Percentiles rank a stretch among this genome's conserved stretches.
Conservation (phyloP, 2,888 invertebrate genomes). For the Cataglyphis livida region DNA sequence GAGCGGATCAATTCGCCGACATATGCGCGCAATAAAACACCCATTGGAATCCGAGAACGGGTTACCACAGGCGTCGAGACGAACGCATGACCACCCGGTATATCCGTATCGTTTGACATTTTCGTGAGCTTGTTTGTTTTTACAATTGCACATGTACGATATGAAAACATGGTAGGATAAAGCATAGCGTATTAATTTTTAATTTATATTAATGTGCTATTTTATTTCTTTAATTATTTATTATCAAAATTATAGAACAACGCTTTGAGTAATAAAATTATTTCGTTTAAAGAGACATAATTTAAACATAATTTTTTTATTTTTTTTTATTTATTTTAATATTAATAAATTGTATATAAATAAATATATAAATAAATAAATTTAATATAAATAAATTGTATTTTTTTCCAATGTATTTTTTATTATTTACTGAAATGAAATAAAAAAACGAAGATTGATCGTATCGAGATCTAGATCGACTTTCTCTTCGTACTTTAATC, state of each 20-base stretch:
- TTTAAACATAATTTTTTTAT: not conserved
- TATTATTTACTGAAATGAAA: not conserved
- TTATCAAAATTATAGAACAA: not conserved
- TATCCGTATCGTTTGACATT: slow-evolving; percentile 21
- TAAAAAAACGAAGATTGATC: not conserved
- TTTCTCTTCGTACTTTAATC: slow-evolving; percentile 4
- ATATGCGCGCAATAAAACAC: slow-evolving; percentile 67
- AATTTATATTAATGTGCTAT: not conserved
- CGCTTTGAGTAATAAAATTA: not conserved
- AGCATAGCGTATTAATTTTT: not conserved
- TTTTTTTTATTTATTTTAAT: not conserved
- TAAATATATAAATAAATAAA: too few species aligned
- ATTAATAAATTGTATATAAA: not conserved
- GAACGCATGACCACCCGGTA: slow-evolving; percentile 14
- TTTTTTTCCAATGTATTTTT: not conserved
- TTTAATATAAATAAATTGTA: too few species aligned
- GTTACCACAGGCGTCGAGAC: slow-evolving; percentile 54
- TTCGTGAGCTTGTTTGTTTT: slow-evolving; percentile 33
- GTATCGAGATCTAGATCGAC: not conserved
- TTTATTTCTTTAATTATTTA: not conserved
- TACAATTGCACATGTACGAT: not conserved
- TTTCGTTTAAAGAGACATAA: not conserved
- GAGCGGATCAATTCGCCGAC: slow-evolving; percentile 71
- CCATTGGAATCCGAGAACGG: slow-evolving; percentile 63
- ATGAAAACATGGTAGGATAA: slow-evolving; percentile 3